These are phyloP conservation scores for Babyrousa celebensis DNA, from an alignment of 2,797 vertebrate species.

Conservation along the genomic window DNA sequence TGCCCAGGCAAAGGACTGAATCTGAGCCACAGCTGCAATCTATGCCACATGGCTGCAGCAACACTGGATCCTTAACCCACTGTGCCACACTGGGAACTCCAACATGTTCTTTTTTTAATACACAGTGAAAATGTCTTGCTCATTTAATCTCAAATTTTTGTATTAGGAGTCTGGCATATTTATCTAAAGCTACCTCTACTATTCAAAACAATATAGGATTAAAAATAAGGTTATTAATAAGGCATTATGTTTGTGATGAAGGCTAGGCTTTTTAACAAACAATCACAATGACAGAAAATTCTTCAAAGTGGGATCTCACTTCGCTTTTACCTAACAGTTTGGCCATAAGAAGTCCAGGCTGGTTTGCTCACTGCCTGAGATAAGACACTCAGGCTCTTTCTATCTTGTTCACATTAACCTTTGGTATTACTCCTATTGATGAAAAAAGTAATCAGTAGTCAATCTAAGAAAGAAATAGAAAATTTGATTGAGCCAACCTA, in stretches of 20 bases:
- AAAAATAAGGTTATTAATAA: not conserved
- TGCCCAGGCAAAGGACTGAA: too few species aligned
- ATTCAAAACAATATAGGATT: not conserved
- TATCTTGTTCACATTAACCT: not conserved
- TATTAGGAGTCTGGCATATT: not conserved
- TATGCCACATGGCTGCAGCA: too few species aligned
- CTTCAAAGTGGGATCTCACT: not conserved
- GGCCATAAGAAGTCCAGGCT: not conserved
- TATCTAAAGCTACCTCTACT: not conserved
- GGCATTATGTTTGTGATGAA: not conserved
- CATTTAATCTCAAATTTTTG: not conserved
- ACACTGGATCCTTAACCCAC: too few species aligned
- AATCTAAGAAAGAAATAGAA: not conserved
- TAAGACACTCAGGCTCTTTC: not conserved
- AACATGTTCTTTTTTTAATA: not conserved
- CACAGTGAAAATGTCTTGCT: not conserved
- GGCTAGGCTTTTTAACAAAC: not conserved
- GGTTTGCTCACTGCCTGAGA: not conserved
- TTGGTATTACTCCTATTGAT: not conserved
- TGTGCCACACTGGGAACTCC: too few species aligned
- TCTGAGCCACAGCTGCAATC: too few species aligned
- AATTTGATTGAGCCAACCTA: not conserved
- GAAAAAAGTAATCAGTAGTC: not conserved
- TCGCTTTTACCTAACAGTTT: not conserved
- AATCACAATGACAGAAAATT: not conserved